Conservation (phyloP, 2,113 vertebrate species). For the Campylorhamphus procurvoides region DNA sequence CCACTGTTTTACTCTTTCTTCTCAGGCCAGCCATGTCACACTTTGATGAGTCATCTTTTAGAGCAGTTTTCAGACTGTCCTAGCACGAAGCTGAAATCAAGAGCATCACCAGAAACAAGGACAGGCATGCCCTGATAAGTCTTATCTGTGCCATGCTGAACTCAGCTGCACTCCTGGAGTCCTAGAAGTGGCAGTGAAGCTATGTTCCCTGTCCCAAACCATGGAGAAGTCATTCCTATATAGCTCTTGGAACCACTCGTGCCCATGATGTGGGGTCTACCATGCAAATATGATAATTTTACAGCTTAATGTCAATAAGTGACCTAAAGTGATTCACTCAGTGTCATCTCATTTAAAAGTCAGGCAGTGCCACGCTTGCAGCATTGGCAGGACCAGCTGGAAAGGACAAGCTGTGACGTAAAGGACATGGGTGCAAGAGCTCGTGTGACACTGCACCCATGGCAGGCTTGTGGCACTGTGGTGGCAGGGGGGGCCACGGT, state of each 20-base stretch:
- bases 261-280: not conserved
- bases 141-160: not conserved
- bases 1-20: not conserved
- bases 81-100: not conserved
- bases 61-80: not conserved
- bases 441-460: accelerated
- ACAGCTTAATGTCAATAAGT: not conserved
- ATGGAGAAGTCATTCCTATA: not conserved
- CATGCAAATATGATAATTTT: not conserved
- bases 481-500: accelerated
- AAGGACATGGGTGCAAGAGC: not conserved
- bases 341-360: not conserved
- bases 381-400: not conserved
- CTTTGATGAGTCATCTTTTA: not conserved
- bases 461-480: not conserved
- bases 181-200: not conserved
- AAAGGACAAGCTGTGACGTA: not conserved
- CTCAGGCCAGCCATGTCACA: not conserved
- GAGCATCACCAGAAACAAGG: not conserved
- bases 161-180: not conserved
- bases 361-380: not conserved
- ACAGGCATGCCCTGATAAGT: not conserved
- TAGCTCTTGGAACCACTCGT: accelerated
- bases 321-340: not conserved
- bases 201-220: not conserved